These are phyloP conservation scores for Embidobia sp. DNA, from an alignment of 2,888 invertebrate genomes.

Conservation along the genomic window DNA sequence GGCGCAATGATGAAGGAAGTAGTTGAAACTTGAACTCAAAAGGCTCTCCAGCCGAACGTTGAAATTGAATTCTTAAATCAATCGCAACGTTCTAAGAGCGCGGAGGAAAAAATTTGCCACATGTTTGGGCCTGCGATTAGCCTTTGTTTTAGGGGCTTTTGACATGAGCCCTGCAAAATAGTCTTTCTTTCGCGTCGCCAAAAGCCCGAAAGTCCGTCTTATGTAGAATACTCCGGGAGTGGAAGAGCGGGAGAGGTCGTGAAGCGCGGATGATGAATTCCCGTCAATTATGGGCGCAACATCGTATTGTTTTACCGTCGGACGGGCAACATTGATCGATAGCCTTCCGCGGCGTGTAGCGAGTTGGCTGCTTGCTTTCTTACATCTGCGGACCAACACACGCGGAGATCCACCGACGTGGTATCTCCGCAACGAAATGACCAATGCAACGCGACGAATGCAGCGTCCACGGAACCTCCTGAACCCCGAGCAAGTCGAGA, in stretches of 20 bases:
- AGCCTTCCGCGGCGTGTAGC: slow-evolving; percentile 74
- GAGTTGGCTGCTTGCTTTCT: slow-evolving; percentile 74
- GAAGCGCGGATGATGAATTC: slow-evolving; percentile 81
- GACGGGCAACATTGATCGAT: slow-evolving; percentile 81
- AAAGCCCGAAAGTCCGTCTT: slow-evolving; percentile 42
- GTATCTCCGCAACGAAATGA: slow-evolving; percentile 68
- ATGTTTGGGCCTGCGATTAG: slow-evolving; percentile 8
- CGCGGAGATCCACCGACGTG: slow-evolving; percentile 55
- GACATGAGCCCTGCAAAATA: slow-evolving; percentile 19
- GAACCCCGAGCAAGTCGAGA: slow-evolving; percentile 68
- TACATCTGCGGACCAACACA: slow-evolving; percentile 66
- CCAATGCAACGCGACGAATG: slow-evolving; percentile 65
- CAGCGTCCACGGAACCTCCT: slow-evolving; percentile 65
- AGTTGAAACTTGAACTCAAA: no score
- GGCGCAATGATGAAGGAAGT: no score
- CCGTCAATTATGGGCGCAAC: slow-evolving; percentile 81
- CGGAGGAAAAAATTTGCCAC: slow-evolving; percentile 2
- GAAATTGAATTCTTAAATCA: no score
- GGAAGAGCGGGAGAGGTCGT: slow-evolving; percentile 67
- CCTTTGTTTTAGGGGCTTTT: slow-evolving; percentile 1
- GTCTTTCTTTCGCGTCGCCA: slow-evolving; percentile 47
- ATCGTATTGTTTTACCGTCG: slow-evolving; percentile 81
- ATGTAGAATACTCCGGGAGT: slow-evolving; percentile 37
- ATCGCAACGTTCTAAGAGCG: no score
- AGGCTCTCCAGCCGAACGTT: no score